phyloP scores from a whole-genome alignment of 1,140 invertebrate species.

The Euura lappo region DNA sequence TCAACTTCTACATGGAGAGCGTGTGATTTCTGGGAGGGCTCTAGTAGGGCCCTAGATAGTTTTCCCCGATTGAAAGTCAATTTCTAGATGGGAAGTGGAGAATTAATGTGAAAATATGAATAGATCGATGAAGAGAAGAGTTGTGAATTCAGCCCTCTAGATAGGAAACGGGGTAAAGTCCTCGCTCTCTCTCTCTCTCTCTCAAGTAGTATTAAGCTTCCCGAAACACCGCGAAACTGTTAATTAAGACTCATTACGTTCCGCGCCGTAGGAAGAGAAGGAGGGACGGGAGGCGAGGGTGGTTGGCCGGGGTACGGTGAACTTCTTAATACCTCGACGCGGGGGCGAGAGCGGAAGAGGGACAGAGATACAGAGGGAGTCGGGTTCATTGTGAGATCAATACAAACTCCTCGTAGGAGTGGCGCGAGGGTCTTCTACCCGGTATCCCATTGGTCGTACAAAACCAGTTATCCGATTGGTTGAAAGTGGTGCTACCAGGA shows the following conservation, averaged over 20 bases:
- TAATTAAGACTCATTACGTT: conserved; percentile 62
- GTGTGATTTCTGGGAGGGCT: too few species aligned
- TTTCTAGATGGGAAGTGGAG: too few species aligned
- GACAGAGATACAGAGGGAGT: conserved; percentile 27
- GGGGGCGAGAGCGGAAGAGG: conserved; percentile 22
- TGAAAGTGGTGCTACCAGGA: conserved; percentile 48
- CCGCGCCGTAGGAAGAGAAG: conserved; percentile 7
- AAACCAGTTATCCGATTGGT: conserved; percentile 46
- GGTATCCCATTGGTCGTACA: conserved; percentile 51
- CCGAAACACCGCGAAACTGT: conserved; percentile 59
- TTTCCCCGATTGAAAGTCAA: too few species aligned
- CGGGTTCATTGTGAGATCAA: conserved; percentile 62
- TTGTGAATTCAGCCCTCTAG: not conserved
- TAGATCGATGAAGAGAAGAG: not conserved
- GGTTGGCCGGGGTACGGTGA: conserved; percentile 33
- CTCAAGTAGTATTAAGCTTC: conserved; percentile 50
- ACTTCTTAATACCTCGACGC: conserved; percentile 55
- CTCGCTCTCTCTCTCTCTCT: not conserved
- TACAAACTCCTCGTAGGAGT: conserved; percentile 56
- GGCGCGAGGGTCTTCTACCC: conserved; percentile 44
- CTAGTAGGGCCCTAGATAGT: too few species aligned
- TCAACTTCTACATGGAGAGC: too few species aligned
- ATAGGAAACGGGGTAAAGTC: too few species aligned
- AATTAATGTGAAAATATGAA: too few species aligned
- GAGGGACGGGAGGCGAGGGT: conserved; percentile 17